Evolutionary conservation across 1,140 invertebrate species (phyloP), one percentile per base, ranked within the genome.

Genomic region (Drosophila nebulosa): DNA sequence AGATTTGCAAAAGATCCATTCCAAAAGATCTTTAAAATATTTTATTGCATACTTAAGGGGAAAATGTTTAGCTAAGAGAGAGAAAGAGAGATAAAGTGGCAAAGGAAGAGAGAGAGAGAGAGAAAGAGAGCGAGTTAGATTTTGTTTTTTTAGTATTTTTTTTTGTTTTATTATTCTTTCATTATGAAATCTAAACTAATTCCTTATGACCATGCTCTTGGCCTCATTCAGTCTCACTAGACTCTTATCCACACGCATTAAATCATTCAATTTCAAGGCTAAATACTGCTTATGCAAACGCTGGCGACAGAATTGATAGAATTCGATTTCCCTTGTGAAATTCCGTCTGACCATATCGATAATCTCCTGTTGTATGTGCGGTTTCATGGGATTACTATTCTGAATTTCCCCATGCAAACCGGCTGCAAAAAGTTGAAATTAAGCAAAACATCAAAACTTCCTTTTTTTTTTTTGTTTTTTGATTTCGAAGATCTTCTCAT

Each of bases 231-330:
- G n/a, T 10, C 10, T 53, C 14, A 42, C 42, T 57, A 90, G 66
- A 10, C 67, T 55, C 36, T 73, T 73, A 27, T 90, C 89, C 68
- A 85, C 1, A 4, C 52, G 56, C 66, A 72, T 90, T 21, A 90
- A 70, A 30, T 90, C 84, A 30, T 90, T 75, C 16, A 91, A 56
- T 46, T 89, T 91, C 0, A 91, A 4, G 62, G 96, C 96, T 27
- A 95, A 92, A 68, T 96, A 93, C 83, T 98, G 97, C 88, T 94
- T 94, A 76, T 97, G 95, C 7, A 98, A 92, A 74, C 96, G 93
- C 89, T 98, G 96, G 74, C 94, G 95, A 89, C 96, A 97, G 90
- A 98, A 98, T 86, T 98, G 95, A 91, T 97, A 98, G 90, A 98
- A 97, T 90, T 98, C 97, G 14, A 97, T 96, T 92, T 98, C 97